Evolutionary conservation across 2,113 vertebrate species (phyloP).

Genomic region (Anolis carolinensis): DNA sequence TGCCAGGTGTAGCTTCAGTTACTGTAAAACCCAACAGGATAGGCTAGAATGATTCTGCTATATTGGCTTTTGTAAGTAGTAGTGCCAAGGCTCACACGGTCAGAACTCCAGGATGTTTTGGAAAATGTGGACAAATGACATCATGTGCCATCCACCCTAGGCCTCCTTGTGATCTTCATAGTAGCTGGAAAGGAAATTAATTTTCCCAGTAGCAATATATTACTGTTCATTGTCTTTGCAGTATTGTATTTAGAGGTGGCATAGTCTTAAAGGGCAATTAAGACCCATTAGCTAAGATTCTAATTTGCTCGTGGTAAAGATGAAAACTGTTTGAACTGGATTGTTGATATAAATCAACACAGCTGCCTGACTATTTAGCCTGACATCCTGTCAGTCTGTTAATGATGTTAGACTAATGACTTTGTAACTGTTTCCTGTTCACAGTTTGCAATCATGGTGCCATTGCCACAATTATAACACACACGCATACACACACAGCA

Average conservation of each 20-base stretch:
- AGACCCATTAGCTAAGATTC: neutral
- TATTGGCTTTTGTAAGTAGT: no score
- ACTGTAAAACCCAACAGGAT: neutral
- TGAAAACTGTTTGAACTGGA: no score
- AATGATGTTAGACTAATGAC: no score
- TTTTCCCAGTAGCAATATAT: neutral
- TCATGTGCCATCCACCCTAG: neutral
- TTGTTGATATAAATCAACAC: neutral
- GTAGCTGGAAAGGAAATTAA: neutral
- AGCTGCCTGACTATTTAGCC: neutral
- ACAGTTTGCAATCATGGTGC: no score
- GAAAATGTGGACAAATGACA: neutral
- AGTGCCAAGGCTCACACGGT: no score
- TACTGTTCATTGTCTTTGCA: neutral
- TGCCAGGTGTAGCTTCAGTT: neutral
- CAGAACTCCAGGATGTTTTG: no score
- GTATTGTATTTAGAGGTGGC: no score
- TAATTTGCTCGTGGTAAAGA: neutral
- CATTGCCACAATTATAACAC: no score
- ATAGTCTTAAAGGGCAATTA: neutral
- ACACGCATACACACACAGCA: no score
- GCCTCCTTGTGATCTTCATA: neutral
- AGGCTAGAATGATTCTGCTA: neutral
- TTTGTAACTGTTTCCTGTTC: no score
- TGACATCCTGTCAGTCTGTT: no score